A percentile compares a stretch with the other conserved stretches of the same genome.
Evolutionary conservation across 2,797 vertebrate genomes (phyloP).

Genomic region (Tiaroga cobitis): DNA sequence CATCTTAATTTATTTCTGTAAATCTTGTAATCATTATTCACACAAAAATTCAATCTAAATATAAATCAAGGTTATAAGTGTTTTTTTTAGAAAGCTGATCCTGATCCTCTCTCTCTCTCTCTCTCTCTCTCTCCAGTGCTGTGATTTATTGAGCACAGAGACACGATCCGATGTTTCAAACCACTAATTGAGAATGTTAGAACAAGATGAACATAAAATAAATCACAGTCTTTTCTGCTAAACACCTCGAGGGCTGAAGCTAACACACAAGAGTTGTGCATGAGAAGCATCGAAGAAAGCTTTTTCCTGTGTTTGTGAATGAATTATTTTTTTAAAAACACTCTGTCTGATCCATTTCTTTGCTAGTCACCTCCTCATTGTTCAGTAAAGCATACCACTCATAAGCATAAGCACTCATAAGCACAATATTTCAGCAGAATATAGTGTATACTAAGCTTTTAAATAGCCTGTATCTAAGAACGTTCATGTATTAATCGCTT

Average conservation of each 20-base stretch:
- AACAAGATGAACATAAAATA: background rate
- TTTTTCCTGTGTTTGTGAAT: background rate
- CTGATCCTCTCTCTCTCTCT: background rate
- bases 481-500: background rate
- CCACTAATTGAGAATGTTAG: background rate
- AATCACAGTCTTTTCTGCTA: background rate
- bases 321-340: background rate
- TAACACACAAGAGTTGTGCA: background rate
- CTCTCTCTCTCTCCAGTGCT: background rate
- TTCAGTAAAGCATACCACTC: background rate
- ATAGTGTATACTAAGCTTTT: background rate
- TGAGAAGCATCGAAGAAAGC: background rate
- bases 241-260: background rate
- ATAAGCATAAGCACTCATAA: background rate
- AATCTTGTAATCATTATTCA: background rate
- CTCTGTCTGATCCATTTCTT: background rate
- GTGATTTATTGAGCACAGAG: background rate
- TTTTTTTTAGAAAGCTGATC: background rate
- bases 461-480: background rate
- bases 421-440: too few relatives aligned
- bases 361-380: background rate
- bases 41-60: background rate
- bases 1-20: background rate
- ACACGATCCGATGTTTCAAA: background rate
- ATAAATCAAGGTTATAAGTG: background rate